Base-by-base conservation (phyloP, 2,888 invertebrate genomes). In the Spatulosminthurus flaviceps region DNA sequence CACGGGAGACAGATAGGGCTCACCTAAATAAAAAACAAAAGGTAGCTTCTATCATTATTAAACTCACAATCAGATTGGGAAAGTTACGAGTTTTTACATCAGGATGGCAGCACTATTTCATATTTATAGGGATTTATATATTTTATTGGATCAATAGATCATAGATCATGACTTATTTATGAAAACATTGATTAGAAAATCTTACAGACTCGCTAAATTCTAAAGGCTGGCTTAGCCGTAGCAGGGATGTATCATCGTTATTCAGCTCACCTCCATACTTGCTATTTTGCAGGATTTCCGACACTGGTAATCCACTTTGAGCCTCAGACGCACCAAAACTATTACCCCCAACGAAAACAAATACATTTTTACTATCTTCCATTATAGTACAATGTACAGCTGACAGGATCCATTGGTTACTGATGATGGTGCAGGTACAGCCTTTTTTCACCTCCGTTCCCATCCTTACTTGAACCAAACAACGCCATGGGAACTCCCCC, bases 361-460 rank as follows among this genome's bases (percentile, higher is more conserved):
- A 77, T 28, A 69, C 51, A 51, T 69, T 42, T 21, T 4, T 67
- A 9, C 41, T 21, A 16, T 21, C 28, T 28, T 70, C 51, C 19
- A 22, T 69, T 5, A 69, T 42, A 1, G 41, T 69, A 24, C 77
- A 77, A 69, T 70, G 77, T 13, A 24, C 51, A 16, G 77, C 34
- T 0, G 77, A 41, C 16, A 77, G 29, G 51, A 77, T 69, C 69
- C 69, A 77, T 9, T 69, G 21, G 28, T 26, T 70, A 28, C 51
- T 42, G 22, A 77, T 77, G 13, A 77, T 77, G 9, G 69, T 51
- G 69, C 77, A 69, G 11, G 69, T 69, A 29, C 77, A 77, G n/a
- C 42, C 69, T 19, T 28, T 29, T 24, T 21, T 75, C 1, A 75
- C 66, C 1, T n/a, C 24, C 0, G 64, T 34, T 0, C 22, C 26